phyloP scores from a whole-genome alignment of 2,888 invertebrate species.

The Rhamphomyia laevipes region DNA sequence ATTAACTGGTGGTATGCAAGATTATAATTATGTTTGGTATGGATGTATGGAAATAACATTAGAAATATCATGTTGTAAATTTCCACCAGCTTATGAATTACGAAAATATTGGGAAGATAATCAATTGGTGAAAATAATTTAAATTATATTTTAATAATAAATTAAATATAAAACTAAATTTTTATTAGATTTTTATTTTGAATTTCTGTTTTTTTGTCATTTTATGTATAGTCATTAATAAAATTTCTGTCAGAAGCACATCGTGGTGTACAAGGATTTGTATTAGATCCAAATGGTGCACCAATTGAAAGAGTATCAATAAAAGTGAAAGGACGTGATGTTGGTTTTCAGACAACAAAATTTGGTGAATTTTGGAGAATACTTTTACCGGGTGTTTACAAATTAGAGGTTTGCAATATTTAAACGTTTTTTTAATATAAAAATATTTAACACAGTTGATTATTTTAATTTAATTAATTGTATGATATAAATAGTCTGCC shows the following conservation, averaged over 20 bases:
- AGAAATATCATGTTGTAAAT: conserved; percentile 91
- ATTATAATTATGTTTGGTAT: conserved; percentile 87
- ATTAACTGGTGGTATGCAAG: conserved; percentile 56
- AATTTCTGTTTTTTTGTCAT: conserved; percentile 19
- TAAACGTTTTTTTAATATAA: no score
- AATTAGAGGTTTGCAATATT: conserved; percentile 51
- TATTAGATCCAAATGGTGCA: conserved; percentile 63
- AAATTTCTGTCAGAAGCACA: conserved; percentile 78
- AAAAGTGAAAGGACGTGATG: conserved; percentile 69
- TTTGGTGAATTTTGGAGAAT: conserved; percentile 95
- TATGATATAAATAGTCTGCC: no score
- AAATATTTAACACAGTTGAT: no score
- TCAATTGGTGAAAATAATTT: conserved; percentile 49
- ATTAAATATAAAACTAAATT: background rate
- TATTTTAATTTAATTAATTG: no score
- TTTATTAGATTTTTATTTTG: background rate
- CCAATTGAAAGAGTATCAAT: conserved; percentile 69
- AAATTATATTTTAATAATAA: background rate
- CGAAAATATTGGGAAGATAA: conserved; percentile 83
- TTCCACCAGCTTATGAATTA: conserved; percentile 67
- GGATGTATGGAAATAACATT: conserved; percentile 93
- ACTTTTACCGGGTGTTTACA: conserved; percentile 75
- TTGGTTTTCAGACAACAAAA: conserved; percentile 73
- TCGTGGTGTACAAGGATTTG: conserved; percentile 79
- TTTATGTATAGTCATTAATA: conserved; percentile 53